Conservation (phyloP, 2,797 vertebrate genomes). For the Phoeniculus purpureus region DNA sequence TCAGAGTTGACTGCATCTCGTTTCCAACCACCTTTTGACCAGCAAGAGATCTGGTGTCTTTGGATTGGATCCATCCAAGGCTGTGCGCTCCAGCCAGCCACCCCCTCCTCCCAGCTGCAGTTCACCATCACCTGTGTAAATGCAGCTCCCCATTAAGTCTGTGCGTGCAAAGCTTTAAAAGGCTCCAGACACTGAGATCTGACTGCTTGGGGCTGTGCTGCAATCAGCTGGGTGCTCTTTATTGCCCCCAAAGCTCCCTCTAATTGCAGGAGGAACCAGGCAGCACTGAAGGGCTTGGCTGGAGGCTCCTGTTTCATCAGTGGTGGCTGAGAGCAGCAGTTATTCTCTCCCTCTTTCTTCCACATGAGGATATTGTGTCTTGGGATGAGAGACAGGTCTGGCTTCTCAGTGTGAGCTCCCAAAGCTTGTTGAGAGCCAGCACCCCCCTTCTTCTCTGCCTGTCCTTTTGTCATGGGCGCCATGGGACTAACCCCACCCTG, state of each 20-base stretch:
- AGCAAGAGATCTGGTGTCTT: neutral
- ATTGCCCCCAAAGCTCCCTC: neutral
- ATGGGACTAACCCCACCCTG: neutral
- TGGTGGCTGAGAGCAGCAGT: neutral
- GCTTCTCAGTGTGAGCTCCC: neutral
- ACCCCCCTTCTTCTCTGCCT: neutral
- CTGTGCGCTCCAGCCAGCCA: accelerated
- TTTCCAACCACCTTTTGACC: neutral
- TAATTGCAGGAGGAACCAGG: neutral
- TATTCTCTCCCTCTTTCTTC: neutral
- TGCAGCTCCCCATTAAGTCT: neutral
- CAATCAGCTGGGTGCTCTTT: neutral
- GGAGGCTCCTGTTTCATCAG: neutral
- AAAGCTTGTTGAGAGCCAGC: neutral
- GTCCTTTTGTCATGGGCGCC: accelerated
- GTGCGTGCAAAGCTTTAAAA: neutral
- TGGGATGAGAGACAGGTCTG: neutral
- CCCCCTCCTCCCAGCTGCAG: neutral
- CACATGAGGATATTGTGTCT: neutral
- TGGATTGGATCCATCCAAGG: neutral
- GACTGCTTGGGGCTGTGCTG: neutral
- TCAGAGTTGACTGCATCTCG: neutral
- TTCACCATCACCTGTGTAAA: slow-evolving; percentile 1
- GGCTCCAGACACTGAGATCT: neutral
- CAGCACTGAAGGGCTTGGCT: neutral